Conservation (phyloP, 1,140 invertebrate genomes). For the Euwallacea fornicatus region DNA sequence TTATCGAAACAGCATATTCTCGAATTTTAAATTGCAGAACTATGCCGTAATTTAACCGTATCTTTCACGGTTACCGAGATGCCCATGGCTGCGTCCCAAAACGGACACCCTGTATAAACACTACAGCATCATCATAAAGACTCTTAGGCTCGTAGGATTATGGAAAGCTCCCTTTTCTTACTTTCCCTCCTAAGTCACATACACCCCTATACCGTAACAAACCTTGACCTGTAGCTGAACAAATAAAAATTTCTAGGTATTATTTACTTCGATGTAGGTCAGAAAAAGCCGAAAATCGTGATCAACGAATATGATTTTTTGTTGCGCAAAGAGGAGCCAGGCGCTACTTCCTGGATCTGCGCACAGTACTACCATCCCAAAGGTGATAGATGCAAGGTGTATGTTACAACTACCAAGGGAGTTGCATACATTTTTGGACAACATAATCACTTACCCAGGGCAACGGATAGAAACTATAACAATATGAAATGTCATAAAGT, state of each 20-base stretch:
- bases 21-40: too few species aligned
- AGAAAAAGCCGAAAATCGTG: conserved; percentile 45
- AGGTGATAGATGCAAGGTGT: conserved; percentile 38
- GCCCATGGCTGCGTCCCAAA: too few species aligned
- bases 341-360: conserved; percentile 39
- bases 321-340: conserved; percentile 31
- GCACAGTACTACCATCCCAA: conserved; percentile 41
- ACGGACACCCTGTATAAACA: too few species aligned
- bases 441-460: conserved; percentile 37
- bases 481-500: conserved; percentile 34
- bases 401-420: conserved; percentile 29
- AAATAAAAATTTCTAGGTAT: conserved; percentile 32
- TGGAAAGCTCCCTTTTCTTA: too few species aligned
- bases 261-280: conserved; percentile 42
- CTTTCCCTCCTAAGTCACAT: too few species aligned
- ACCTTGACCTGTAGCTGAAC: too few species aligned
- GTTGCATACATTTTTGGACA: conserved; percentile 30
- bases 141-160: too few species aligned
- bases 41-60: too few species aligned
- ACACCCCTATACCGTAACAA: too few species aligned
- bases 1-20: too few species aligned
- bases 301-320: conserved; percentile 40
- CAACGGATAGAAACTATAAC: conserved; percentile 11
- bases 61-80: too few species aligned
- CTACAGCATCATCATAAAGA: too few species aligned